Evolutionary conservation across 1,140 invertebrate genomes (phyloP).

Genomic region (Lysiphlebus fabarum): DNA sequence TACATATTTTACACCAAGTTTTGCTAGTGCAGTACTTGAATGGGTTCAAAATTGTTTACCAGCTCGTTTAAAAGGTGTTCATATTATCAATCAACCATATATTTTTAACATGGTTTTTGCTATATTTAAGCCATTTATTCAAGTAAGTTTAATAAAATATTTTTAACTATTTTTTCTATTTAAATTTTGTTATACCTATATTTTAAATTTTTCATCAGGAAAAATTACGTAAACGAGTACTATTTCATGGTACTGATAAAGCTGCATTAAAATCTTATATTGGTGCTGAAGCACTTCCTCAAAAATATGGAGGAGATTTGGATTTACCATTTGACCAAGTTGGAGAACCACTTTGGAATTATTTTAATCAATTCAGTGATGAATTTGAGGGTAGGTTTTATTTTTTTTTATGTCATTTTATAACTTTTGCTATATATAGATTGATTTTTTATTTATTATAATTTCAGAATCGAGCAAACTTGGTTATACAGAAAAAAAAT

Average conservation of each 20-base stretch:
- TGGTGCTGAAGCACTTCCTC: slow-evolving; percentile 63
- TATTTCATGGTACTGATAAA: slow-evolving; percentile 72
- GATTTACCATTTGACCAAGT: slow-evolving; percentile 53
- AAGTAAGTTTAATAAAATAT: slow-evolving; percentile 30
- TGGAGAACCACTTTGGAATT: slow-evolving; percentile 54
- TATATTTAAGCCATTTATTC: slow-evolving; percentile 75
- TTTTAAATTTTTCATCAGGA: slow-evolving; percentile 44
- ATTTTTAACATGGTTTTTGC: slow-evolving; percentile 74
- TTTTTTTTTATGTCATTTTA: no score
- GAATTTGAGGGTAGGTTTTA: slow-evolving; percentile 56
- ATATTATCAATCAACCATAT: slow-evolving; percentile 76
- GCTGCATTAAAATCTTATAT: slow-evolving; percentile 64
- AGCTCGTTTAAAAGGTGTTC: slow-evolving; percentile 66
- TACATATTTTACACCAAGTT: slow-evolving; percentile 68
- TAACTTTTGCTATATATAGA: no score
- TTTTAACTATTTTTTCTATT: not conserved
- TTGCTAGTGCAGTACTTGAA: slow-evolving; percentile 62
- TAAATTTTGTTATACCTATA: not conserved
- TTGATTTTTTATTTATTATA: no score
- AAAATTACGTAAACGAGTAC: slow-evolving; percentile 61
- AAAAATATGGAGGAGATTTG: slow-evolving; percentile 66
- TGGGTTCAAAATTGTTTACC: slow-evolving; percentile 70
- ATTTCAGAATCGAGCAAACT: no score
- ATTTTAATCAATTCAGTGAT: slow-evolving; percentile 56
- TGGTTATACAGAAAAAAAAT: no score